phyloP scores from a whole-genome alignment of 2,113 vertebrate species.

The Rhombomys opimus region DNA sequence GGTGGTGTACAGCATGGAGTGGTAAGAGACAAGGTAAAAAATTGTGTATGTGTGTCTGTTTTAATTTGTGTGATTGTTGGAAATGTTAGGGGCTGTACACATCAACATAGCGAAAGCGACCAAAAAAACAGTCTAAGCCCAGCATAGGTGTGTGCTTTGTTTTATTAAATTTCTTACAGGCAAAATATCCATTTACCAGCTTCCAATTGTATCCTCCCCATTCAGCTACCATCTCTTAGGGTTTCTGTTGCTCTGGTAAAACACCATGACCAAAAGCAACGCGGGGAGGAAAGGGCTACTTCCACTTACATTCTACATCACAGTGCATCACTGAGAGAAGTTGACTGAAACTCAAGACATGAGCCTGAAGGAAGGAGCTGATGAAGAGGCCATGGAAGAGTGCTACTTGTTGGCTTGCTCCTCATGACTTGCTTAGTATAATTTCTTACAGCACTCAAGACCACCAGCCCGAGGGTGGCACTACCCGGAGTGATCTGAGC shows the following conservation, averaged over 20 bases:
- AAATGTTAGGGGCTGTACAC: background rate
- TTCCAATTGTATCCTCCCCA: background rate
- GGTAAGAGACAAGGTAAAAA: background rate
- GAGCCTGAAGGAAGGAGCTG: background rate
- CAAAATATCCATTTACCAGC: background rate
- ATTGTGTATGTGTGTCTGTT: fast-evolving
- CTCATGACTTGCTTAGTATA: background rate
- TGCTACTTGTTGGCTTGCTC: background rate
- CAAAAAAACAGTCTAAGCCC: background rate
- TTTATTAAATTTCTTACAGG: background rate
- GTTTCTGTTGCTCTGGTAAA: background rate
- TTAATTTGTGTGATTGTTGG: background rate
- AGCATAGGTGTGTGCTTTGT: background rate
- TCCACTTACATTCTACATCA: background rate
- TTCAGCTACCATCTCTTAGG: background rate
- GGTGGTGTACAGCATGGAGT: background rate
- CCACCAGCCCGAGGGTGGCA: background rate
- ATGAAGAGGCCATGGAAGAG: background rate
- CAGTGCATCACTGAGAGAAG: background rate
- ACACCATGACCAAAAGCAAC: background rate
- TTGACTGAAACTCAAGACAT: background rate
- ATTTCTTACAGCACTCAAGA: background rate
- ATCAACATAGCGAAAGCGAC: background rate
- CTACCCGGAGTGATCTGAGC: background rate
- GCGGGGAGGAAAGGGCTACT: background rate